Conservation (phyloP, 2,888 invertebrate species). For the Coelopa pilipes region DNA sequence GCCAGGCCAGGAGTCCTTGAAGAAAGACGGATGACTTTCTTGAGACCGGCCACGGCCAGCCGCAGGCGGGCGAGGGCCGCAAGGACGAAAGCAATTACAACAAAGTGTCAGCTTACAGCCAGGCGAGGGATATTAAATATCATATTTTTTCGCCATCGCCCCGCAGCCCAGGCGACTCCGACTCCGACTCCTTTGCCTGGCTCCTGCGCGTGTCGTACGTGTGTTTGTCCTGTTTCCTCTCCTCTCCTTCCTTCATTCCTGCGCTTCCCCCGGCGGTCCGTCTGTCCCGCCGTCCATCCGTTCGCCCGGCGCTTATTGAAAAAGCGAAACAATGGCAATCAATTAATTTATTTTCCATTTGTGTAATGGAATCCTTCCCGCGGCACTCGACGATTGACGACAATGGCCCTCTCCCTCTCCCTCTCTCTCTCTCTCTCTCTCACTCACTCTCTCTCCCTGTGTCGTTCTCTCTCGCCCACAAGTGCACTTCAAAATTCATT, state of each 20-base stretch:
- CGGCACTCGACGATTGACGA: background rate
- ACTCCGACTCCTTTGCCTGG: background rate
- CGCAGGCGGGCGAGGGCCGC: background rate
- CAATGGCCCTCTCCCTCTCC: background rate
- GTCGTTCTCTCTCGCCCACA: background rate
- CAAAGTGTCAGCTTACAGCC: constrained; percentile 27
- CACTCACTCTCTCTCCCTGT: background rate
- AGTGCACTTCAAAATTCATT: background rate
- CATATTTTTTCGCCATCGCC: background rate
- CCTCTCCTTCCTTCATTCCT: background rate
- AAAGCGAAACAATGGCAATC: constrained; percentile 24
- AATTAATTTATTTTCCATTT: constrained; percentile 34
- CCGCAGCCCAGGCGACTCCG: background rate
- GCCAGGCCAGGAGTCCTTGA: background rate
- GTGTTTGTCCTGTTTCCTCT: background rate
- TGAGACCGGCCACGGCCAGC: too few relatives aligned
- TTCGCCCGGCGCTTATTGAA: background rate
- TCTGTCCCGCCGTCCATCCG: background rate
- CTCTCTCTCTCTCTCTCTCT: background rate
- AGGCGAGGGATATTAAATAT: constrained; percentile 20
- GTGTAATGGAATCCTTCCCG: constrained; percentile 24
- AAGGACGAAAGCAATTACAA: constrained; percentile 27
- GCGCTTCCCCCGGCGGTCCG: too few relatives aligned
- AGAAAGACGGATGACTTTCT: constrained; percentile 15
- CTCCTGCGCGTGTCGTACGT: background rate